Evolutionary conservation across 2,797 vertebrate genomes (phyloP).

Genomic region (Platalea minor): DNA sequence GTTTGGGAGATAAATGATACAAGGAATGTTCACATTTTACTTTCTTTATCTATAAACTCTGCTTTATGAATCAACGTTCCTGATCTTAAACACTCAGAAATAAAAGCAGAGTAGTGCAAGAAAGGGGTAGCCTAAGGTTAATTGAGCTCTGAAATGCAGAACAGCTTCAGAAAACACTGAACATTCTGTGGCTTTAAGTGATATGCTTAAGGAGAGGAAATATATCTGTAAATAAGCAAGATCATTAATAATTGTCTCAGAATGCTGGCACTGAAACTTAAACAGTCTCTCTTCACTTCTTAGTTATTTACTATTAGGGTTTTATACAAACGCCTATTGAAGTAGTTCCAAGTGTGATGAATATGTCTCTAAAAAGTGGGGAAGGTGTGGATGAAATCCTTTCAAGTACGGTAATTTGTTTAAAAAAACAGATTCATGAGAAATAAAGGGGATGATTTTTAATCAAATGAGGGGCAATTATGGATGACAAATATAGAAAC

Average conservation of each 20-base stretch:
- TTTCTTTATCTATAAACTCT: neutral
- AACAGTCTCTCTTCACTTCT: slow-evolving; percentile 2
- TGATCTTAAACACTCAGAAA: neutral
- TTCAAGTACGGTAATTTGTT: neutral
- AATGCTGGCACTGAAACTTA: slow-evolving; percentile 22
- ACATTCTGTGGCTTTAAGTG: neutral
- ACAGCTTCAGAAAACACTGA: neutral
- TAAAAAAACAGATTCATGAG: neutral
- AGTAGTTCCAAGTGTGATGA: slow-evolving; percentile 38
- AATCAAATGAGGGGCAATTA: neutral
- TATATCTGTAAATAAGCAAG: slow-evolving; percentile 35
- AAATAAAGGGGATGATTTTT: neutral
- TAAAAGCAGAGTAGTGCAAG: neutral
- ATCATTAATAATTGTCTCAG: slow-evolving; percentile 39
- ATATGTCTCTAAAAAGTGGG: neutral
- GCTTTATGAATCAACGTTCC: neutral
- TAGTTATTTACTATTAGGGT: slow-evolving; percentile 46
- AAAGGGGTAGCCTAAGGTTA: slow-evolving; percentile 23
- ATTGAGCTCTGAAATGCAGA: neutral
- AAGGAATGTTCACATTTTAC: neutral
- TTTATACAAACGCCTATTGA: slow-evolving; percentile 33
- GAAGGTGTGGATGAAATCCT: neutral
- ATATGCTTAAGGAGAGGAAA: slow-evolving; percentile 10
- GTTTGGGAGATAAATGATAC: neutral
- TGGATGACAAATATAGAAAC: neutral